Percentiles rank a stretch among this genome's conserved stretches.
phyloP scores from a whole-genome alignment of 2,888 invertebrate genomes.

The Latrodectus hesperus region DNA sequence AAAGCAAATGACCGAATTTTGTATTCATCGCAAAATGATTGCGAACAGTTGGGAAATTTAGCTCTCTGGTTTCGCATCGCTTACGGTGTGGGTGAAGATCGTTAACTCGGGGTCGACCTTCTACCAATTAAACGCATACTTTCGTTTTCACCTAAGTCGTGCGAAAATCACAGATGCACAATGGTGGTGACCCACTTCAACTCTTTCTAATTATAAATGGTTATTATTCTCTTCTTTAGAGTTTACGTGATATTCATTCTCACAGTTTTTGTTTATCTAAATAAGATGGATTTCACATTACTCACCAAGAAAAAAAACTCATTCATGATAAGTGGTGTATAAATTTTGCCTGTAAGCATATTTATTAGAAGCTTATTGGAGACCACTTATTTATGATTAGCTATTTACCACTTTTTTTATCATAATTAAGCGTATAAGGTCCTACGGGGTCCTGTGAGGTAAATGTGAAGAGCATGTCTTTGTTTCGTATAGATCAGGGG shows the following conservation, averaged over 20 bases:
- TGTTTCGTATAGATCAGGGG: too few species aligned
- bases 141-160: slow-evolving; percentile 35
- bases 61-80: slow-evolving; percentile 29
- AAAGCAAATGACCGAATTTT: background rate
- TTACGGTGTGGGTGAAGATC: slow-evolving; percentile 49
- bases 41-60: background rate
- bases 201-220: background rate
- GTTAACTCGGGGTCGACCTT: slow-evolving; percentile 24
- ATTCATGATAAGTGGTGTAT: too few species aligned
- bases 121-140: slow-evolving; percentile 11
- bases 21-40: background rate
- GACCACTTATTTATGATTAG: too few species aligned
- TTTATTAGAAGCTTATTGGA: too few species aligned
- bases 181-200: slow-evolving; percentile 31
- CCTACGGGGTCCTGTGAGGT: too few species aligned
- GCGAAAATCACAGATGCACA: background rate
- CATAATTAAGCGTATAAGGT: too few species aligned
- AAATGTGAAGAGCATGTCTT: too few species aligned
- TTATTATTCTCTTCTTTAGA: background rate
- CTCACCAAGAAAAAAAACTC: background rate
- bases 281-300: background rate
- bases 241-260: background rate
- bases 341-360: too few species aligned
- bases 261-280: slow-evolving; percentile 1
- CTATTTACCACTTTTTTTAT: too few species aligned